Percentiles rank a stretch among this genome's conserved stretches.
Conservation (phyloP, 2,113 vertebrate genomes). For the Cyanoderma ruficeps region DNA sequence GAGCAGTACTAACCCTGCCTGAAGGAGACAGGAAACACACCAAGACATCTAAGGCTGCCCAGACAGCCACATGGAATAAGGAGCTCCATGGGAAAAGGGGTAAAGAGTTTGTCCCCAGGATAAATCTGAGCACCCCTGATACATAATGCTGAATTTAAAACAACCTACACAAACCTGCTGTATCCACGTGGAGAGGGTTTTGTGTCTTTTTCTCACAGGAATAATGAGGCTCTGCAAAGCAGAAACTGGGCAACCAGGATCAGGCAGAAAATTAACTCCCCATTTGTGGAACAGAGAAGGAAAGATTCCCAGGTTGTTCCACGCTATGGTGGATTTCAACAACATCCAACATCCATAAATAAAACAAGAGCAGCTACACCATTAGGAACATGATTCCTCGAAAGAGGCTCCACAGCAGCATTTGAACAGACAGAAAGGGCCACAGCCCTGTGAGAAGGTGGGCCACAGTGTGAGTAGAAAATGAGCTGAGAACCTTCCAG, state of each 20-base stretch:
- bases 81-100: slow-evolving; percentile 5
- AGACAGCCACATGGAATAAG: not conserved
- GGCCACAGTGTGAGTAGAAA: not conserved
- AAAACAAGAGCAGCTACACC: not conserved
- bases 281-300: not conserved
- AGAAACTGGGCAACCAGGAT: not conserved
- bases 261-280: not conserved
- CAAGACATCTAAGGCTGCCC: not conserved
- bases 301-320: not conserved
- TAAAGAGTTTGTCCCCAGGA: not conserved
- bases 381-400: not conserved
- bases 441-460: not conserved
- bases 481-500: not conserved
- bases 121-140: not conserved
- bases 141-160: not conserved
- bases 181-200: not conserved
- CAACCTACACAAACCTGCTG: not conserved
- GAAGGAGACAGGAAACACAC: not conserved
- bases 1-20: not conserved
- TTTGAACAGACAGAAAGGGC: not conserved
- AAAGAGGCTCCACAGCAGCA: not conserved
- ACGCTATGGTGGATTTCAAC: not conserved
- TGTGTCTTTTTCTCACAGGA: not conserved
- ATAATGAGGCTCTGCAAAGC: not conserved
- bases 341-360: not conserved